Percentiles rank a stretch among this genome's conserved stretches.
Conservation (phyloP, 37 sponge, comb jelly and placozoan species). For the Axinella damicornis region DNA sequence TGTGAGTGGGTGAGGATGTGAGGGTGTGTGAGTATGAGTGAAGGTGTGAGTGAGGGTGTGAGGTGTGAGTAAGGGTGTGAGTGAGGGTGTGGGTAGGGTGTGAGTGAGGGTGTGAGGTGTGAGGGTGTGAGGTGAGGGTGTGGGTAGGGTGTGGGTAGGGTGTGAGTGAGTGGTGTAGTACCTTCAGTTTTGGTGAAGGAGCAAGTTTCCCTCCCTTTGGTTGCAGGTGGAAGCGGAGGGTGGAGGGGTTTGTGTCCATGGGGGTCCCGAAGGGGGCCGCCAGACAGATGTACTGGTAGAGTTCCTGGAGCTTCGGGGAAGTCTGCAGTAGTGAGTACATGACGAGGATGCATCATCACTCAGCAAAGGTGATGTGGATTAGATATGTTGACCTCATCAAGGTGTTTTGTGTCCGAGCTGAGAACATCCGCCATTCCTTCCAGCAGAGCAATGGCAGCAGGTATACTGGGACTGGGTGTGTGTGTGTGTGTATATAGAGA, state of each 20-base stretch:
- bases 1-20: too few relatives aligned
- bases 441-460: constrained; percentile 72
- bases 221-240: constrained; percentile 31
- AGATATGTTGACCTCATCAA: constrained; percentile 41
- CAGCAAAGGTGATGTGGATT: not conserved
- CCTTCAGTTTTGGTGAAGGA: constrained; percentile 61
- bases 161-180: not conserved
- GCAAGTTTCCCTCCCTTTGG: constrained; percentile 7
- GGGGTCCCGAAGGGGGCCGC: constrained; percentile 78
- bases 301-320: constrained; percentile 41
- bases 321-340: not conserved
- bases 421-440: constrained; percentile 71
- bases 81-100: not conserved
- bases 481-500: not conserved
- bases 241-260: constrained; percentile 43
- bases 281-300: constrained; percentile 70
- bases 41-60: not conserved
- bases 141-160: not conserved
- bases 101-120: too few relatives aligned
- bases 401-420: constrained; percentile 29
- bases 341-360: too few relatives aligned
- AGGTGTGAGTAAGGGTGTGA: too few relatives aligned
- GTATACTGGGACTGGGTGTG: constrained; percentile 62
- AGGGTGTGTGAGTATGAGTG: too few relatives aligned
- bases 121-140: too few relatives aligned